Evolutionary conservation across 2,113 vertebrate genomes (phyloP), one percentile per base, ranked within the genome.

Genomic region (Sander vitreus): DNA sequence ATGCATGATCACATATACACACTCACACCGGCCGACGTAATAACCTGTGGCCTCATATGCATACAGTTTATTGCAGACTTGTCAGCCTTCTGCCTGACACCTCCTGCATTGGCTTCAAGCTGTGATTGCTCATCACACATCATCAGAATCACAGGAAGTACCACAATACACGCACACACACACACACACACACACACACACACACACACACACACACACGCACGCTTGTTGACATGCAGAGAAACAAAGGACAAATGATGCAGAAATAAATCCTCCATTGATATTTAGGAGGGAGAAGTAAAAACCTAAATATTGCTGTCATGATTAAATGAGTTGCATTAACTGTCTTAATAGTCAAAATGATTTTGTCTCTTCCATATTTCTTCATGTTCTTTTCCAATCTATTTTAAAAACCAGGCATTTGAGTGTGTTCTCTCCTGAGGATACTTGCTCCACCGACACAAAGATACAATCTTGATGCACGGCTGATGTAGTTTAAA

Each of bases 1-100:
- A 75, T 19, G 71, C 70, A 48, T 63, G 77, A 53, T 57, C 48
- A 10, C 39, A 58, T 1, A 36, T 18, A 71, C n/a, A 65, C n/a
- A 67, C 62, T 7, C 73, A 63, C 66, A 66, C 60, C 5, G 0
- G 73, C 57, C 69, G 77, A 84, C 85, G 85, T 75, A 92, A 93
- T 92, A 94, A 91, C 89, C 89, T 85, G 73, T 76, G 62, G 83
- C 81, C 63, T 93, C 81, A 93, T 95, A 93, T 94, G 87, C 91
- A 95, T 93, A 76, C 68, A 85, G 67, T 92, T 93, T 88, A 92
- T 88, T 91, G 87, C 80, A 78, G 82, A 84, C 83, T 82, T 87
- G 86, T 88, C 89, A 90, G 73, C 67, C 72, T 36, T 47, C 62
- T 51, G 67, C 71, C 62, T 12, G 4, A 81, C 71, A 55, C 73